phyloP scores from a whole-genome alignment of 2,113 vertebrate genomes.

The Elgaria multicarinata region DNA sequence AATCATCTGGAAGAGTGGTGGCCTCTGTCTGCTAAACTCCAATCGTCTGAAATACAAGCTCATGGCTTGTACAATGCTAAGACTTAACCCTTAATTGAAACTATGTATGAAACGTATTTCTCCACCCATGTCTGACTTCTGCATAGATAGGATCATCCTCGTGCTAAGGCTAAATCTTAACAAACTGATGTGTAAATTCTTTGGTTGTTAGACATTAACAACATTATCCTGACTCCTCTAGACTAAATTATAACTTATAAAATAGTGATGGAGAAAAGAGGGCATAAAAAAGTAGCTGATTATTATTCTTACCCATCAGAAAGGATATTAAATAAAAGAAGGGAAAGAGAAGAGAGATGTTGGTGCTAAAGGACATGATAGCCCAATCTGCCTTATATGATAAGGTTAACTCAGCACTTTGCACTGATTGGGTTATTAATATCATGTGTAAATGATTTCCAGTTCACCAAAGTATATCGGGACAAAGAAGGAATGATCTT shows the following conservation, averaged over 20 bases:
- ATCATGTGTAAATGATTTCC: background rate
- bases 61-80: background rate
- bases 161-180: background rate
- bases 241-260: background rate
- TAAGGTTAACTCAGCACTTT: background rate
- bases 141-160: background rate
- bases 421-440: background rate
- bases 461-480: background rate
- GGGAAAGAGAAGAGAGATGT: no score
- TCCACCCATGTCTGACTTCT: background rate
- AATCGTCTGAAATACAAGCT: background rate
- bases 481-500: background rate
- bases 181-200: background rate
- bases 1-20: background rate
- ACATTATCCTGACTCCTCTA: background rate
- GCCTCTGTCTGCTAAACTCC: background rate
- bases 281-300: background rate
- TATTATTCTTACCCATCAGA: background rate
- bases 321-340: background rate
- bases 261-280: background rate
- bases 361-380: background rate
- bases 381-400: background rate
- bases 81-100: background rate
- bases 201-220: background rate
- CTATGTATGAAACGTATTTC: background rate